These are phyloP conservation scores for Charadrius vociferus DNA, from an alignment of 2,113 vertebrate genomes.

Conservation along the genomic window DNA sequence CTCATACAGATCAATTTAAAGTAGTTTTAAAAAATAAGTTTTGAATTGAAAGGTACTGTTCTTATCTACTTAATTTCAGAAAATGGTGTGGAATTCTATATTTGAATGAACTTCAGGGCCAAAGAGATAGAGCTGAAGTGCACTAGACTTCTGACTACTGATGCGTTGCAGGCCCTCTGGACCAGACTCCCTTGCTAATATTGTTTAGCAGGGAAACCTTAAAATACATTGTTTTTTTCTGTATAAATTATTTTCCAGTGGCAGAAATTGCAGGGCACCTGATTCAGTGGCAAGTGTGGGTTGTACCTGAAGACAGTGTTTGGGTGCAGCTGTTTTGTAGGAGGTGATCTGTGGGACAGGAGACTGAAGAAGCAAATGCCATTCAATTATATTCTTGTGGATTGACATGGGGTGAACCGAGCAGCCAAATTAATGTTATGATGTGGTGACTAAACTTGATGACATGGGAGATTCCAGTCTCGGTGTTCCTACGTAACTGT, in stretches of 20 bases:
- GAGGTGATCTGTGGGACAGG: background rate
- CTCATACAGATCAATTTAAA: background rate
- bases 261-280: background rate
- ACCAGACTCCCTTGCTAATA: background rate
- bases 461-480: constrained; percentile 16
- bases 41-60: background rate
- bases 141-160: background rate
- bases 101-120: background rate
- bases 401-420: background rate
- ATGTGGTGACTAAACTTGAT: constrained; percentile 10
- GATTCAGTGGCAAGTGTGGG: background rate
- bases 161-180: background rate
- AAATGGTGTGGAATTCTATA: background rate
- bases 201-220: background rate
- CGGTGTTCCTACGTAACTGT: background rate
- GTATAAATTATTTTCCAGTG: no score
- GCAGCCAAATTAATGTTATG: background rate
- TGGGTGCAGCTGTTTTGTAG: background rate
- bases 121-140: background rate
- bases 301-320: background rate
- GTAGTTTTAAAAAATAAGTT: background rate
- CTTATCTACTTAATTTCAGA: background rate
- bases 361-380: background rate
- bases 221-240: background rate
- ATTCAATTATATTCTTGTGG: background rate